Evolutionary conservation across 2,113 vertebrate species (phyloP).

Genomic region (Cariama cristata): DNA sequence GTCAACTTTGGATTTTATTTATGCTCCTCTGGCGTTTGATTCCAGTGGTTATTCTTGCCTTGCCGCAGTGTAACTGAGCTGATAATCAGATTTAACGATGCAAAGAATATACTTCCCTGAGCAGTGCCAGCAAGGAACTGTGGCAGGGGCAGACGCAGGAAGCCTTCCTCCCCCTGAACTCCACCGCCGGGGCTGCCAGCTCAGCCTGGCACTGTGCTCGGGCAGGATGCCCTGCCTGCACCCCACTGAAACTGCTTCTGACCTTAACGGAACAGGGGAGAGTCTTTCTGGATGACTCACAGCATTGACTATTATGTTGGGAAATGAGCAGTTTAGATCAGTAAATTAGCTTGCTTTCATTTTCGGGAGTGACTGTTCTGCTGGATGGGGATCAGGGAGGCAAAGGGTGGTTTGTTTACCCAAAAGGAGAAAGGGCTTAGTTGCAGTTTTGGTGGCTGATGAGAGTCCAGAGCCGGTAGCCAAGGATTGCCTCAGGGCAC

Average conservation of each 20-base stretch:
- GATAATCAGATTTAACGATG: not conserved
- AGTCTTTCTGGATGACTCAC: slow-evolving; percentile 27
- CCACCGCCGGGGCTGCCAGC: not conserved
- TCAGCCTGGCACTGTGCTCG: not conserved
- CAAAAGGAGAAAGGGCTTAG: not conserved
- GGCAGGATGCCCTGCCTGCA: not conserved
- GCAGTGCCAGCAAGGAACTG: not conserved
- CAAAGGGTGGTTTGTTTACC: slow-evolving; percentile 3
- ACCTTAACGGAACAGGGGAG: slow-evolving; percentile 5
- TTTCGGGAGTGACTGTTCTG: not conserved
- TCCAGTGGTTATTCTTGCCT: not conserved
- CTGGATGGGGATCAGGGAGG: not conserved
- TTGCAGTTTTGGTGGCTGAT: not conserved
- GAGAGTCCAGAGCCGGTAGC: not conserved
- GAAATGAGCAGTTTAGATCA: not conserved
- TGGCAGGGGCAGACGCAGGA: not conserved
- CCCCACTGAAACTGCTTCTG: slow-evolving; percentile 5
- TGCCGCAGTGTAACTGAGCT: not conserved
- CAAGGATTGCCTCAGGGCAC: fast-evolving
- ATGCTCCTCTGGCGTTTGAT: not conserved
- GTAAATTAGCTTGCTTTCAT: slow-evolving; percentile 4
- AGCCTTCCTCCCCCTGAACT: not conserved
- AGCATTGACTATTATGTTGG: not conserved
- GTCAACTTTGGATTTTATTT: not conserved
- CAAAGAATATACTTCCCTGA: not conserved